Evolutionary conservation across 1,140 invertebrate genomes (phyloP).

Genomic region (Cyclargus thomasi): DNA sequence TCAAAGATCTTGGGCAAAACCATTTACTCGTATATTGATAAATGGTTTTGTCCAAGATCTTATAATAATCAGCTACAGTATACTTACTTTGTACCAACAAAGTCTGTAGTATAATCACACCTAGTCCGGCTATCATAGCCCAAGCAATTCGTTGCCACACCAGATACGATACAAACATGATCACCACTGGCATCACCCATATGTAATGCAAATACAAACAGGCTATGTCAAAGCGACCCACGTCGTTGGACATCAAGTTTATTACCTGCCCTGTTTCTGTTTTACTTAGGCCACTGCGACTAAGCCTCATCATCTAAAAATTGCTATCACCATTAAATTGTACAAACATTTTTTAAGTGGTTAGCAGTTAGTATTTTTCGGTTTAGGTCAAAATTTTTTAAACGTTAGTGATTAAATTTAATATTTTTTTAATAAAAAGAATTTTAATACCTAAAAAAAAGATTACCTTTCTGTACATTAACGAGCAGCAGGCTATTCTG

Average conservation of each 20-base stretch:
- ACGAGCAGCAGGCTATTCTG: conserved; percentile 74
- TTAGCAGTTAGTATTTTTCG: too few relatives aligned
- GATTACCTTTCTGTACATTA: conserved; percentile 73
- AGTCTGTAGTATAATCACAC: conserved; percentile 78
- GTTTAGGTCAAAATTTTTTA: too few relatives aligned
- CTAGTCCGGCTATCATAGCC: conserved; percentile 78
- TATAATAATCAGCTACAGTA: too few relatives aligned
- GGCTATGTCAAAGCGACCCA: conserved; percentile 78
- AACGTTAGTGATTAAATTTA: too few relatives aligned
- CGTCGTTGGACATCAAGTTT: conserved; percentile 91
- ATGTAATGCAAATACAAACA: conserved; percentile 77
- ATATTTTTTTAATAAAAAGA: too few relatives aligned
- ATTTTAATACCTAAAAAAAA: neutral
- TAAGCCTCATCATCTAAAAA: conserved; percentile 75
- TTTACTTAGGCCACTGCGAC: conserved; percentile 79
- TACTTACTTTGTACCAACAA: conserved; percentile 79
- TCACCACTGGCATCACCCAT: conserved; percentile 86
- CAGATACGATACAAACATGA: conserved; percentile 77
- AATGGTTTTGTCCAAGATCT: too few relatives aligned
- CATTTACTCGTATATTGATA: too few relatives aligned
- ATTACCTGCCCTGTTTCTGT: conserved; percentile 90
- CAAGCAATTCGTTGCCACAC: conserved; percentile 78
- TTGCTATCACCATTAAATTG: conserved; percentile 20
- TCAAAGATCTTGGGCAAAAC: too few relatives aligned
- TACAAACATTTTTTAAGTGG: too few relatives aligned